Percentiles rank a stretch among this genome's conserved stretches.
Conservation (phyloP, 2,888 invertebrate genomes). For the Euproctis similis region DNA sequence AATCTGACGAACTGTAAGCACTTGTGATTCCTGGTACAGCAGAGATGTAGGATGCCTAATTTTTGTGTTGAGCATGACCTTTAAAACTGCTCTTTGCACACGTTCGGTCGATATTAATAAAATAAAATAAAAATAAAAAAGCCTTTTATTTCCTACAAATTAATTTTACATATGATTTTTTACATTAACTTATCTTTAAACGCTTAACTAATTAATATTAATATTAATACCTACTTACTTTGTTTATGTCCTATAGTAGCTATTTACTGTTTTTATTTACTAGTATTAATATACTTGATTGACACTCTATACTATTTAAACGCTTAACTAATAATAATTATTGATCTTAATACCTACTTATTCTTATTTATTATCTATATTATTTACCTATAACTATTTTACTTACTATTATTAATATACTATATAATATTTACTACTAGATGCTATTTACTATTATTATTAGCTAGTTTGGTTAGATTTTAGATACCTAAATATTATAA, state of each 20-base stretch:
- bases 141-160: neutral
- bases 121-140: too few relatives aligned
- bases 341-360: constrained; percentile 1
- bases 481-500: constrained; percentile 1
- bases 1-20: too few relatives aligned
- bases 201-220: too few relatives aligned
- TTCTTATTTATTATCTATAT: constrained; percentile 1
- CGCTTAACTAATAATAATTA: neutral
- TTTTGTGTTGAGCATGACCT: too few relatives aligned
- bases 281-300: neutral
- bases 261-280: constrained; percentile 2
- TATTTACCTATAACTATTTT: neutral
- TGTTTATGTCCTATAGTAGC: neutral
- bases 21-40: too few relatives aligned
- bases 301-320: constrained; percentile 2
- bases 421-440: constrained; percentile 1
- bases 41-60: too few relatives aligned
- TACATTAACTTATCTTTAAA: too few relatives aligned
- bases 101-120: too few relatives aligned
- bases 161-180: neutral
- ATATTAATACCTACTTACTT: too few relatives aligned
- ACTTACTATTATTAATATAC: constrained; percentile 1
- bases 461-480: constrained; percentile 1
- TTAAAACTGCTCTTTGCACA: too few relatives aligned
- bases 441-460: constrained; percentile 2